Evolutionary conservation across 2,888 invertebrate genomes (phyloP), one percentile per base, ranked within the genome.

Genomic region (Gerris lacustris): DNA sequence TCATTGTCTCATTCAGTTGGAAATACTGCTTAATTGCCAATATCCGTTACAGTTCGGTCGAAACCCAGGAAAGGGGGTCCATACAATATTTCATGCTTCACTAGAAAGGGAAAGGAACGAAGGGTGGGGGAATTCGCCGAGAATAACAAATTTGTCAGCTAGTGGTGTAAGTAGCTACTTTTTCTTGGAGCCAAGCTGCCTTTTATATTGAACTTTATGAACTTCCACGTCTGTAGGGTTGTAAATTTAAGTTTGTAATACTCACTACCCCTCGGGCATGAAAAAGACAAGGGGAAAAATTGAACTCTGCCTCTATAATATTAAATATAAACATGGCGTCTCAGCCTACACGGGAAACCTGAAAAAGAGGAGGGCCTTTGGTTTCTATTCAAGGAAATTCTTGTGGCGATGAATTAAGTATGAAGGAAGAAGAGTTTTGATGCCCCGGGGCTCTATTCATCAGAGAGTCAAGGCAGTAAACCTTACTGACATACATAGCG

Each of bases 381-480:
- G 9, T 11, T 55, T 55, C 5, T 55, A 9, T 55, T 55, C 9
- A 55, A 55, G 15, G 15, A 55, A 11, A 55, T 31, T 31, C 31
- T 31, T 31, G 31, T 31, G 31, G 31, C 11, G 15, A 55, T 55
- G 55, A 55, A 55, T 55, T 55, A 55, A 55, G 55, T 55, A 55
- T 55, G 55, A 55, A 55, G 55, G 9, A 55, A 9, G 55, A 15
- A 15, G 15, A 15, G 9, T 55, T 55, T 55, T 55, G 55, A 55
- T 55, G 55, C 55, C 55, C 55, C 55, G 15, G 55, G 55, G 55
- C 55, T 55, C 55, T 55, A 55, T 55, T 55, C 55, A 55, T 55
- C 55, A 55, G 55, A 9, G 55, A 11, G 15, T 15, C 9, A 15
- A 55, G 55, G 55, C 55, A 55, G 55, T 55, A 55, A 55, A 55